Conservation (phyloP, 2,797 vertebrate species). For the Loriculus beryllinus region DNA sequence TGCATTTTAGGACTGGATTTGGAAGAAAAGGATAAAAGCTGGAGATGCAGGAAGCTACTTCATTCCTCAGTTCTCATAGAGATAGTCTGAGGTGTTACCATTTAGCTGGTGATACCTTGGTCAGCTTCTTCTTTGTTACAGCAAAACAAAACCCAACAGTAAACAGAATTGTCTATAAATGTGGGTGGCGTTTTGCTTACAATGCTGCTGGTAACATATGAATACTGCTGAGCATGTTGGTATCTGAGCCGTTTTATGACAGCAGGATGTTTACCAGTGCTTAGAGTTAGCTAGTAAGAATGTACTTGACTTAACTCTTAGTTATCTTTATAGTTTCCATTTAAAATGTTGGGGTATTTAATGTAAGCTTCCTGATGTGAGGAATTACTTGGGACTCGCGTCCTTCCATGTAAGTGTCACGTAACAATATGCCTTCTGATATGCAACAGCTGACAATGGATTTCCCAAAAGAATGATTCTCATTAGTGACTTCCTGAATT, state of each 20-base stretch:
- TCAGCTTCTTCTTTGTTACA: conserved; percentile 11
- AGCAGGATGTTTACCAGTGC: background rate
- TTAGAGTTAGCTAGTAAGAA: background rate
- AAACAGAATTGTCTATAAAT: background rate
- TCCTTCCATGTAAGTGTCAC: background rate
- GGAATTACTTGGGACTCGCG: background rate
- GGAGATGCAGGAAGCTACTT: background rate
- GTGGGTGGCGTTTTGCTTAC: background rate
- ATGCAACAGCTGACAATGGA: background rate
- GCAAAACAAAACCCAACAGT: background rate
- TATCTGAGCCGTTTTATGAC: background rate
- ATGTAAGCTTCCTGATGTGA: background rate
- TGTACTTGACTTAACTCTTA: background rate
- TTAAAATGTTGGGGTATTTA: background rate
- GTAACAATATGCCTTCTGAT: background rate
- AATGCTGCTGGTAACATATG: background rate
- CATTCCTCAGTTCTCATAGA: background rate
- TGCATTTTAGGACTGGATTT: background rate
- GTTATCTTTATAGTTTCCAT: background rate
- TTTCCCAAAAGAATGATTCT: background rate
- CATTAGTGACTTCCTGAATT: background rate
- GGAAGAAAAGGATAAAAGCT: background rate
- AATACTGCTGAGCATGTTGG: background rate
- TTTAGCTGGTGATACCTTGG: background rate
- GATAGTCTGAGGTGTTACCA: background rate